Conservation (phyloP, 1,140 invertebrate genomes). For the Elymnias hypermnestra region DNA sequence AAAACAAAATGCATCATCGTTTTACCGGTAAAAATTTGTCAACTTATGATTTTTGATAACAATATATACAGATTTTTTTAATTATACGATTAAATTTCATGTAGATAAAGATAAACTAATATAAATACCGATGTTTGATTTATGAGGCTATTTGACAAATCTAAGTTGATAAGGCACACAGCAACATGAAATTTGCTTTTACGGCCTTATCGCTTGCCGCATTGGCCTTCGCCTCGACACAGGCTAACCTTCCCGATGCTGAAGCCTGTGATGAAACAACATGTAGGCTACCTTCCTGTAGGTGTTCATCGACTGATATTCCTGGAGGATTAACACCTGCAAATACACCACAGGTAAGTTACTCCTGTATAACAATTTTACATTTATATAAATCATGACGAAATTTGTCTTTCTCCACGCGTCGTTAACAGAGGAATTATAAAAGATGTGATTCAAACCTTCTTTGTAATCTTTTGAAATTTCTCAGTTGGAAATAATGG, state of each 20-base stretch:
- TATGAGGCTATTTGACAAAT: background rate
- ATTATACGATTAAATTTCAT: background rate
- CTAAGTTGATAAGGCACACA: background rate
- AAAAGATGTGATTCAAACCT: too few species aligned
- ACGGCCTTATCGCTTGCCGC: conserved; percentile 6
- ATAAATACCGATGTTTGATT: conserved; percentile 1
- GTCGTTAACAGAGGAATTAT: too few species aligned
- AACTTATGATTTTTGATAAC: conserved; percentile 1
- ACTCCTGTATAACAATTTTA: background rate
- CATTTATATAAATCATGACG: too few species aligned
- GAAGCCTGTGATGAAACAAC: conserved; percentile 32
- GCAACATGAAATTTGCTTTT: conserved; percentile 12
- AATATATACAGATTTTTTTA: background rate
- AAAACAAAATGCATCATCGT: too few species aligned
- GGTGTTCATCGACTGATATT: conserved; percentile 64
- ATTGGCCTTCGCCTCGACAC: conserved; percentile 9
- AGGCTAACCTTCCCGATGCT: conserved; percentile 28
- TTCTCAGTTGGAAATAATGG: too few species aligned
- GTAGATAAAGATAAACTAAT: conserved; percentile 5
- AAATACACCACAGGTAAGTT: conserved; percentile 66
- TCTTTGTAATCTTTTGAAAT: too few species aligned
- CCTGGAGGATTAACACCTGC: conserved; percentile 54
- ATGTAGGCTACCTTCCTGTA: conserved; percentile 65
- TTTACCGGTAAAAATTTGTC: too few species aligned
- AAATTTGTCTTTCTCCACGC: too few species aligned